Evolutionary conservation across 2,888 invertebrate genomes (phyloP), one percentile per base, ranked within the genome.

Genomic region (Psylliodes chrysocephalus): DNA sequence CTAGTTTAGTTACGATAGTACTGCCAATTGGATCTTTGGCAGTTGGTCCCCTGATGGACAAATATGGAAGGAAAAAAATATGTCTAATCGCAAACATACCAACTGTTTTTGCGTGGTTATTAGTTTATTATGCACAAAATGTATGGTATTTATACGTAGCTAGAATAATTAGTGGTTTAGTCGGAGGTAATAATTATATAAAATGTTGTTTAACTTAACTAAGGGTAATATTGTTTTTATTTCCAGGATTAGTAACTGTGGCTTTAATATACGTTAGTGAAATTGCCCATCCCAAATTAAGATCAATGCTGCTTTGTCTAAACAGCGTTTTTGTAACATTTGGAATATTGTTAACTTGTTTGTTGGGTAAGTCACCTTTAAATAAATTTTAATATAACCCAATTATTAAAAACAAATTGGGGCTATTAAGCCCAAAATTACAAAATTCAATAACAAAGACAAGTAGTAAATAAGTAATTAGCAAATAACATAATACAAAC

Each of bases 311-410:
- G 15, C 76, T 88, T 4, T 84, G 85, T 42, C 77, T 86, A 1
- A 87, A 86, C 74, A 87, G 87, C 63, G 85, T 87, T 5, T 86
- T 85, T 71, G 86, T 87, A 0, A 85, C 87, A 0, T 79, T 87
- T 47, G 88, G 88, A 17, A 86, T 88, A 64, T 75, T 88, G 6
- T 67, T 87, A 4, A 85, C 86, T 0, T 87, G 86, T 53, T 71
- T 84, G 6, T 78, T 86, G 63, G 82, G 83, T 81, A 75, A 68
- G 67, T 67, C 7, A 18, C n/a, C n/a, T n/a, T n/a, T n/a, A n/a
- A n/a, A n/a, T n/a, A n/a, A n/a, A n/a, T n/a, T n/a, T n/a, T n/a
- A n/a, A n/a, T n/a, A n/a, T n/a, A n/a, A n/a, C n/a, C n/a, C n/a
- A n/a, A n/a, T n/a, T n/a, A n/a, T n/a, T n/a, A n/a, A n/a, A n/a